Evolutionary conservation across 2,888 invertebrate genomes (phyloP), one percentile per base, ranked within the genome.

Genomic region (Tetheella fluctuosa): DNA sequence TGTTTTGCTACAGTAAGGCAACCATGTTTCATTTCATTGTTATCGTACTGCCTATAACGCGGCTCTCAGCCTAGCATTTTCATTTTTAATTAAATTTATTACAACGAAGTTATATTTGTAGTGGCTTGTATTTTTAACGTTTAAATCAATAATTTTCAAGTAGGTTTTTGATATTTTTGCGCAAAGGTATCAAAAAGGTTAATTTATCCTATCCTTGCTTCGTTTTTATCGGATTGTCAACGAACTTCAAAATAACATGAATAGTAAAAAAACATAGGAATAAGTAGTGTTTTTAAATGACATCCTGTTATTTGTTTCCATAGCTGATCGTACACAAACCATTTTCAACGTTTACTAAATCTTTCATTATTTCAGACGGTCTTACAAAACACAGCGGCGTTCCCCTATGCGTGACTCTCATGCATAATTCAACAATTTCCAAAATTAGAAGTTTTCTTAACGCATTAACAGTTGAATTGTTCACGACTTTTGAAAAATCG

Each of bases 21-120:
- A 70, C 67, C 67, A 65, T 71, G 69, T 75, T 76, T 71, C 70
- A 74, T 76, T 71, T 63, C 59, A 48, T 59, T 62, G 68, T 69
- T 74, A 77, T 75, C 62, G 57, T 63, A 67, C 62, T 59, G 56
- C 54, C 63, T 62, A 63, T 62, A 74, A 65, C 60, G 8, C n/a
- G n/a, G 28, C n/a, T 5, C 13, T 23, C 6, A 25, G 42, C 56
- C 64, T 53, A 28, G 56, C 60, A 39, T 61, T 60, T 58, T 61
- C 60, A 58, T 59, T 66, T 61, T 64, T 65, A 48, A 48, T 48
- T 20, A 10, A 20, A 20, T 20, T 15, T 15, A 4, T 25, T 25
- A 25, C 48, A 48, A 48, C n/a, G 17, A 42, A 17, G 42, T 42
- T 42, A 42, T 17, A 15, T 48, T n/a, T 48, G n/a, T 48, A 48